Conservation (phyloP, 1,140 invertebrate species). For the Ostrea edulis region DNA sequence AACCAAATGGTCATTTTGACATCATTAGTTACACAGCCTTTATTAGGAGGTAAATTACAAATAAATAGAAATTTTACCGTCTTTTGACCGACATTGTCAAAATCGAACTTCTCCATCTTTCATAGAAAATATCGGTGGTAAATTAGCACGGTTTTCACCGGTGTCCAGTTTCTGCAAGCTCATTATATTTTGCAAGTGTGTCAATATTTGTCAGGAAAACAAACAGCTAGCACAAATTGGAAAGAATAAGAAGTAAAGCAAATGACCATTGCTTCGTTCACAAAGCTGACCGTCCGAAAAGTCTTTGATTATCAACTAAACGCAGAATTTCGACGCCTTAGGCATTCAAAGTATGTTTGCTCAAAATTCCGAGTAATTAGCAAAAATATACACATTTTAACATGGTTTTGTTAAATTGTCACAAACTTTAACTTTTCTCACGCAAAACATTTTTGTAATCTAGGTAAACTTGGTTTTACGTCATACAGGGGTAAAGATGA, state of each 20-base stretch:
- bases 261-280: neutral
- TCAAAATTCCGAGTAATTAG: constrained; percentile 27
- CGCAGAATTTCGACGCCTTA: constrained; percentile 27
- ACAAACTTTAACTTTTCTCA: constrained; percentile 12
- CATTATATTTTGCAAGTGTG: constrained; percentile 30
- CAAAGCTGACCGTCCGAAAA: neutral
- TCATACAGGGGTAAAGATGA: neutral
- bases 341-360: constrained; percentile 20
- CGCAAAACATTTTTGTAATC: constrained; percentile 22
- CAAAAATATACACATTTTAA: constrained; percentile 36
- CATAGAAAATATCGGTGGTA: constrained; percentile 24
- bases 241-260: constrained; percentile 17
- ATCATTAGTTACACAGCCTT: neutral
- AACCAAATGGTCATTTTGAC: neutral
- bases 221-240: constrained; percentile 18
- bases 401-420: constrained; percentile 28
- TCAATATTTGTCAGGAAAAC: constrained; percentile 35
- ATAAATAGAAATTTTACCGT: neutral
- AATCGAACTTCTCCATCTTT: neutral
- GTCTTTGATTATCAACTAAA: constrained; percentile 32
- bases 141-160: neutral
- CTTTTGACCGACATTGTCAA: constrained; percentile 13
- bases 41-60: neutral
- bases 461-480: neutral
- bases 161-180: neutral